Percentiles rank a stretch among this genome's conserved stretches.
Conservation (phyloP, 2,797 vertebrate genomes). For the Acestrorhynchus altus region DNA sequence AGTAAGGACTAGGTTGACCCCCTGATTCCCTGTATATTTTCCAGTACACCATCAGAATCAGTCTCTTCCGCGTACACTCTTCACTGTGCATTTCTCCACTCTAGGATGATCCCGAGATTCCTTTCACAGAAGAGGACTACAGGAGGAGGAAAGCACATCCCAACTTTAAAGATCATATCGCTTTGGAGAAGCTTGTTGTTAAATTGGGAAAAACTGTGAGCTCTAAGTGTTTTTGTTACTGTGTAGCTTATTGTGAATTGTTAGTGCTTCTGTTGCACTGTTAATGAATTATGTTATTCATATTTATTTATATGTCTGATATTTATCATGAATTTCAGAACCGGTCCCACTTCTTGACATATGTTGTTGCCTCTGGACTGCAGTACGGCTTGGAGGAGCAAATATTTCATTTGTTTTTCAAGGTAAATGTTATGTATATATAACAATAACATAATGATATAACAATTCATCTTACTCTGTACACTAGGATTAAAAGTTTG, state of each 20-base stretch:
- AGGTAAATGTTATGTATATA: too few relatives aligned
- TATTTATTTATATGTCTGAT: background rate
- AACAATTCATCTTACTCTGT: too few relatives aligned
- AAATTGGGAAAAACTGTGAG: conserved; percentile 90
- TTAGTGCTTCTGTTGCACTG: too few relatives aligned
- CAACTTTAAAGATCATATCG: conserved; percentile 82
- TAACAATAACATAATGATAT: too few relatives aligned
- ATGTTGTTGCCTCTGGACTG: conserved; percentile 87
- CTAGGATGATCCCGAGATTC: conserved; percentile 81
- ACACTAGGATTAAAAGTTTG: too few relatives aligned
- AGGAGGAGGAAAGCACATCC: conserved; percentile 85
- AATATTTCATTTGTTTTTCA: conserved; percentile 90
- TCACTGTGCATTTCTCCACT: conserved; percentile 10
- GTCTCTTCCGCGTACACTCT: too few relatives aligned
- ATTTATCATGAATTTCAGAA: conserved; percentile 65
- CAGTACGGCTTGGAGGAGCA: conserved; percentile 90
- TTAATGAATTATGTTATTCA: too few relatives aligned
- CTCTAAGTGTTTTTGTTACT: too few relatives aligned
- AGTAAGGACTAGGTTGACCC: conserved; percentile 72
- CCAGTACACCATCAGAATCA: too few relatives aligned
- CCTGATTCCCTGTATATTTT: background rate
- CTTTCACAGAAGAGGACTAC: conserved; percentile 88
- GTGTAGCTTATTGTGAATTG: too few relatives aligned
- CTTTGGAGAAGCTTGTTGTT: conserved; percentile 85
- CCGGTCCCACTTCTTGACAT: conserved; percentile 77